Evolutionary conservation across 1,140 invertebrate genomes (phyloP), one percentile per base, ranked within the genome.

Genomic region (Drosophila novamexicana): DNA sequence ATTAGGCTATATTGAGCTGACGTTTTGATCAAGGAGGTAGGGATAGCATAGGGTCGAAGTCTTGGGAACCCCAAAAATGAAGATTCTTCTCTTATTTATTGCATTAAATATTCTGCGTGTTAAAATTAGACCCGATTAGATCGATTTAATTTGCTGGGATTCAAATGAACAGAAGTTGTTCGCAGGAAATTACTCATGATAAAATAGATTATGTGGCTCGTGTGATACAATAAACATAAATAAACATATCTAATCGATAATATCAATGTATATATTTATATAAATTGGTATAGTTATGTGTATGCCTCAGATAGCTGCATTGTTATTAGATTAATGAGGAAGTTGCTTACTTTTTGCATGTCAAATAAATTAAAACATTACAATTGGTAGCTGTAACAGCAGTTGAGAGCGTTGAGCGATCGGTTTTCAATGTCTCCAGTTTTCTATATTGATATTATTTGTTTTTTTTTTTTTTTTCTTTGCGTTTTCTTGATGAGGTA

Each of bases 211-310:
- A 42, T 58, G 56, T 44, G 7, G 12, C 22, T 1, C 1, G 22
- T 6, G 2, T 14, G 45, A 18, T 18, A 36, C 16, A 9, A 29
- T n/a, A 22, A 37, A 49, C 16, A 62, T 37, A 47, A 49, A 22
- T 62, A 29, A 42, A 68, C 36, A 68, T 68, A 61, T 61, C 65
- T 61, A 42, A 68, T 68, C 54, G 45, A 50, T 14, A 34, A 68
- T 61, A 52, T 49, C 34, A 50, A 22, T 44, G 18, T 18, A 50
- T 50, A 66, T 57, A n/a, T 37, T 5, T 29, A 29, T 5, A 29
- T 29, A 29, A 29, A 29, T 29, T 29, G 22, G 3, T 29, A 29
- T 29, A 29, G 22, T 29, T 29, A 29, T 5, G 4, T 37, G 6
- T 37, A 6, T 49, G 18, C 18, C 22, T 14, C 8, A 8, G 50